These are phyloP conservation scores for Cardiocondyla obscurior DNA, from an alignment of 1,140 invertebrate species.

Conservation along the genomic window DNA sequence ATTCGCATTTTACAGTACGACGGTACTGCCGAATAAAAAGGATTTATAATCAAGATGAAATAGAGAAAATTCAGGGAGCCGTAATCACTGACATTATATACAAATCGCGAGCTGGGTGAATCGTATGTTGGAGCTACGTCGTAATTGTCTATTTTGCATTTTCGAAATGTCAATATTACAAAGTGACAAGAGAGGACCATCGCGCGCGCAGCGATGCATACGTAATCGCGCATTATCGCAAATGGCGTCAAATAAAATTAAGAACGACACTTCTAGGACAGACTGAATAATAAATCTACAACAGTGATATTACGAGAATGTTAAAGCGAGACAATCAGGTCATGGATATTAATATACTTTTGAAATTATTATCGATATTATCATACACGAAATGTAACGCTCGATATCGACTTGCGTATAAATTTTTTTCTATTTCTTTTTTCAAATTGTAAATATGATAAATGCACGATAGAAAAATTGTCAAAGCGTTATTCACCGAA, in stretches of 20 bases:
- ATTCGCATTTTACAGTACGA: conserved; percentile 54
- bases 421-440: no score
- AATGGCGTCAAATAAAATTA: conserved; percentile 13
- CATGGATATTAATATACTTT: neutral
- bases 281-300: neutral
- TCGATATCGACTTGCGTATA: neutral
- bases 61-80: neutral
- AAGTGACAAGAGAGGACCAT: neutral
- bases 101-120: neutral
- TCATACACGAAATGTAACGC: neutral
- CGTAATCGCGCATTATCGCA: neutral
- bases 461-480: conserved; percentile 5
- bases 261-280: neutral
- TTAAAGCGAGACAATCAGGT: neutral
- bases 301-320: conserved; percentile 1
- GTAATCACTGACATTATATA: neutral
- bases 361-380: neutral
- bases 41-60: conserved; percentile 54
- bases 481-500: neutral
- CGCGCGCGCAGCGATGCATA: no score
- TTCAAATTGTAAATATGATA: conserved; percentile 6
- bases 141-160: neutral
- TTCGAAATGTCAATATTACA: neutral
- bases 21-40: conserved; percentile 33
- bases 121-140: neutral